phyloP scores from a whole-genome alignment of 2,888 invertebrate species.

The Philereme vetulata region DNA sequence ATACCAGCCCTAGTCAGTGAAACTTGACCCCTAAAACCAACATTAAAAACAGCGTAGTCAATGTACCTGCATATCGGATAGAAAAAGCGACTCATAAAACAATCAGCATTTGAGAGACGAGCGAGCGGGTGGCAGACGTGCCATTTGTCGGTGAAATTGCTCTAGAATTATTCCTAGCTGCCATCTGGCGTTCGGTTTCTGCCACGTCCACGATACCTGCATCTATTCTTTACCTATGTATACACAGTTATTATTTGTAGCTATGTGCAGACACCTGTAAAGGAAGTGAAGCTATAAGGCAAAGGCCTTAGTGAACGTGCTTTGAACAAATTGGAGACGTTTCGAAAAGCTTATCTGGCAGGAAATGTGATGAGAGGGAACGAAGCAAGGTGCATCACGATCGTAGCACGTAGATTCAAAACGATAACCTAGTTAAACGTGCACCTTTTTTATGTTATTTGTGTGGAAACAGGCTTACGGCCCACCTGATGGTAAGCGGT shows the following conservation, averaged over 20 bases:
- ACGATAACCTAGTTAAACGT: too few relatives aligned
- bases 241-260: not conserved
- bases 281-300: too few relatives aligned
- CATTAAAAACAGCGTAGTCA: not conserved
- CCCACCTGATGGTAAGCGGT: too few relatives aligned
- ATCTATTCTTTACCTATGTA: constrained; percentile 11
- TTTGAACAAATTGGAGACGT: too few relatives aligned
- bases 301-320: too few relatives aligned
- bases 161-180: constrained; percentile 59
- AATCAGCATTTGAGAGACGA: constrained; percentile 36
- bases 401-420: too few relatives aligned
- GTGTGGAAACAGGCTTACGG: too few relatives aligned
- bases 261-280: not conserved
- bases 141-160: constrained; percentile 63
- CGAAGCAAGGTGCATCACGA: too few relatives aligned
- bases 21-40: not conserved
- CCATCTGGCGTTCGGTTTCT: constrained; percentile 47
- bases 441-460: too few relatives aligned
- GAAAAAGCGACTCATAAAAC: constrained; percentile 36
- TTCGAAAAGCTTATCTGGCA: too few relatives aligned
- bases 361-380: too few relatives aligned
- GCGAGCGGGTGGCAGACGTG: constrained; percentile 51
- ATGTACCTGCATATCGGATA: not conserved
- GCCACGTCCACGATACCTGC: constrained; percentile 40
- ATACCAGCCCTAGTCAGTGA: too few relatives aligned